Conservation (phyloP, 2,797 vertebrate genomes). For the Echiichthys vipera region DNA sequence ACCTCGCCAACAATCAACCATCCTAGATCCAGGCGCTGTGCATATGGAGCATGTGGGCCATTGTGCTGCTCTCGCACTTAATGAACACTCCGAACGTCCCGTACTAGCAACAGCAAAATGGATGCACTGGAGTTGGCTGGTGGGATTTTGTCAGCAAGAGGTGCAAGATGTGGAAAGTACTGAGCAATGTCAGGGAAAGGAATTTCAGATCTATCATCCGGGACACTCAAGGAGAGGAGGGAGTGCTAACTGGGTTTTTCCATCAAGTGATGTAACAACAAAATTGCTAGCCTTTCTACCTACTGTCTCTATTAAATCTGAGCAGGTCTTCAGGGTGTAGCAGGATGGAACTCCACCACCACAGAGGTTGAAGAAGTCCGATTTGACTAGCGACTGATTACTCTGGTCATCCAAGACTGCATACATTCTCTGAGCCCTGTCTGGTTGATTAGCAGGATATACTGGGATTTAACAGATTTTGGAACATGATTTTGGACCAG, state of each 20-base stretch:
- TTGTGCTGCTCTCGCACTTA: constrained; percentile 2
- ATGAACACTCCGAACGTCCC: not conserved
- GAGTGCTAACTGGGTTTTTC: not conserved
- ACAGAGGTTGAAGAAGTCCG: no score
- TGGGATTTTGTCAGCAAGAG: constrained; percentile 12
- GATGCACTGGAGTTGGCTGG: not conserved
- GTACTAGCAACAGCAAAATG: constrained; percentile 16
- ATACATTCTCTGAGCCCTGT: no score
- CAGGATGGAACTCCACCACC: no score
- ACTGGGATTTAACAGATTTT: no score
- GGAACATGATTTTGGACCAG: no score
- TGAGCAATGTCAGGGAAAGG: constrained; percentile 1
- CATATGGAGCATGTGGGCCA: not conserved
- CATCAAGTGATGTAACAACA: constrained; percentile 1
- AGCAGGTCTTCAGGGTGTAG: no score
- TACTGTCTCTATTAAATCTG: no score
- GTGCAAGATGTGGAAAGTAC: not conserved
- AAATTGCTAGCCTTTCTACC: not conserved
- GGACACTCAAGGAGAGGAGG: constrained; percentile 27
- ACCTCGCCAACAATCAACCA: constrained; percentile 33
- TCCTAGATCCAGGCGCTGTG: constrained; percentile 3
- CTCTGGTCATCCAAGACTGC: no score
- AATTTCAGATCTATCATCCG: constrained; percentile 39
- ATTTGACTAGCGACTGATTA: no score
- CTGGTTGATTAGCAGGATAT: no score